These are phyloP conservation scores for Ataeniobius toweri DNA, from an alignment of 2,797 vertebrate species.

Conservation along the genomic window DNA sequence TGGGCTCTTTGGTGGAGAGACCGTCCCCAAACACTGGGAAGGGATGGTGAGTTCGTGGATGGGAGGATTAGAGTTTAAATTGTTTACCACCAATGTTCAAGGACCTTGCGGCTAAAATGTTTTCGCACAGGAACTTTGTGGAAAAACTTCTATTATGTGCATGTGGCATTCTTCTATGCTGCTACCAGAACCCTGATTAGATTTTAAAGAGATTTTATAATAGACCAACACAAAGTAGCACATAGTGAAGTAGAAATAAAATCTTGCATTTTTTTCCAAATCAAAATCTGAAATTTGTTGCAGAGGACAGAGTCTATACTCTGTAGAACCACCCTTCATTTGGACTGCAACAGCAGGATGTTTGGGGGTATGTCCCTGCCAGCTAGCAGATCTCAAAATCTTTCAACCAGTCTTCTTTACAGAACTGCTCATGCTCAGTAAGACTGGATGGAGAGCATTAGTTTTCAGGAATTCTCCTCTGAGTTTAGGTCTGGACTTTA, in stretches of 20 bases:
- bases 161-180: not conserved
- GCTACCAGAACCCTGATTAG: too few relatives aligned
- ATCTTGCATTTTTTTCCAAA: not conserved
- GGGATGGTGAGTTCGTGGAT: constrained; percentile 11
- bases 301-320: not conserved
- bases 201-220: not conserved
- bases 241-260: not conserved
- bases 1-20: constrained; percentile 48
- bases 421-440: too few relatives aligned
- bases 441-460: too few relatives aligned
- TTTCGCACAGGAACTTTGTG: not conserved
- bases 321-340: not conserved
- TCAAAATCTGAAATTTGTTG: not conserved
- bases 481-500: not conserved
- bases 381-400: not conserved
- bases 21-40: constrained; percentile 38
- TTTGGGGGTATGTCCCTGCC: not conserved
- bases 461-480: not conserved
- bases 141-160: not conserved
- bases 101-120: constrained; percentile 5
- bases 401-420: too few relatives aligned
- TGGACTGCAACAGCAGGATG: not conserved
- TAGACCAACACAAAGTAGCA: not conserved
- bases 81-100: not conserved
- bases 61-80: constrained; percentile 35